Evolutionary conservation across 2,113 vertebrate genomes (phyloP).

Genomic region (Zingel zingel): DNA sequence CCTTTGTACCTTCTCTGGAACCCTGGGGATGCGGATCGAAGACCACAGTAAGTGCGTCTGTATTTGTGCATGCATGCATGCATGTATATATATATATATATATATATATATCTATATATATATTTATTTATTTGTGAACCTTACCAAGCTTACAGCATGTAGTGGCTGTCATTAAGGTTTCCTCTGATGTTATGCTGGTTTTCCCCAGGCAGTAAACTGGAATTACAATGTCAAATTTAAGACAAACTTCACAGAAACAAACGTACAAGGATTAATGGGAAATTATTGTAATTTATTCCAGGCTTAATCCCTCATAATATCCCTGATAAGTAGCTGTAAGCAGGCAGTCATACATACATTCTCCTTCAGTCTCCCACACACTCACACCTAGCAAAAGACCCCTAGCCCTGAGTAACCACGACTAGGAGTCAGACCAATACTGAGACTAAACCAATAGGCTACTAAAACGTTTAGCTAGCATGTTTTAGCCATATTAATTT

Average conservation of each 20-base stretch:
- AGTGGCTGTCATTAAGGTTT: slow-evolving; percentile 36
- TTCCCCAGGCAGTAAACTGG: slow-evolving; percentile 37
- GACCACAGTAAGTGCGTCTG: slow-evolving; percentile 9
- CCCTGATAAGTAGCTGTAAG: slow-evolving; percentile 71
- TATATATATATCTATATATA: no score
- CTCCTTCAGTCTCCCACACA: slow-evolving; percentile 13
- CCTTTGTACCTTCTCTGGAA: slow-evolving; percentile 44
- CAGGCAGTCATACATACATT: slow-evolving; percentile 51
- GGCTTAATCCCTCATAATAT: slow-evolving; percentile 74
- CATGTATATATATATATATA: no score
- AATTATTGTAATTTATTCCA: slow-evolving; percentile 84
- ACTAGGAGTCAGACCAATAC: background rate
- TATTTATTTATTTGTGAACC: no score
- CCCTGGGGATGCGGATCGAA: slow-evolving; percentile 50
- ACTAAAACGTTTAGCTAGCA: no score
- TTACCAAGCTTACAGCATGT: slow-evolving; percentile 39
- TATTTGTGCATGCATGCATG: background rate
- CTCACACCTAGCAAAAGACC: slow-evolving; percentile 10
- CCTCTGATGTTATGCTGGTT: slow-evolving; percentile 42
- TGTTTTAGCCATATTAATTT: no score
- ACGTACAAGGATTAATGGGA: slow-evolving; percentile 77
- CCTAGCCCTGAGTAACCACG: background rate
- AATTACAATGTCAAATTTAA: slow-evolving; percentile 78
- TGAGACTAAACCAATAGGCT: no score
- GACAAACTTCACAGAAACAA: slow-evolving; percentile 73